phyloP scores from a whole-genome alignment of 2,113 vertebrate genomes.

The Orientallactaga bullata region DNA sequence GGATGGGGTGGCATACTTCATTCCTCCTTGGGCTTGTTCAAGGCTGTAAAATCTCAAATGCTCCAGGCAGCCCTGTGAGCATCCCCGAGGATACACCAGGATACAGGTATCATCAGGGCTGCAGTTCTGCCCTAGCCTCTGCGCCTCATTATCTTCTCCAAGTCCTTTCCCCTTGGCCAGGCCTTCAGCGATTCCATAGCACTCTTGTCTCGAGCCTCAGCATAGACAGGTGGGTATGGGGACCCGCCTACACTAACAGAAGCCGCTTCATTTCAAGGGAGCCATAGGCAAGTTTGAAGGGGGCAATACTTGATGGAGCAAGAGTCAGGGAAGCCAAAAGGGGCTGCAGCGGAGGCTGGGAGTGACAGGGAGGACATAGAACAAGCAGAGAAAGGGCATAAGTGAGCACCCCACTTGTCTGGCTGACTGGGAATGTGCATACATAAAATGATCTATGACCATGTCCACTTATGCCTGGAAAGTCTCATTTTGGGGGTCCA shows the following conservation, averaged over 20 bases:
- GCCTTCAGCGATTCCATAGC: conserved; percentile 31
- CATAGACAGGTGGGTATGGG: not conserved
- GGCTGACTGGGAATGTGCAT: not conserved
- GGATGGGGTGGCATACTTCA: not conserved
- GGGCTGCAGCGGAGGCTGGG: not conserved
- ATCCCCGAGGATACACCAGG: not conserved
- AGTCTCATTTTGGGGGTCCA: not conserved
- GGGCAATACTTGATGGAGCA: not conserved
- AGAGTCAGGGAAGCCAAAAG: not conserved
- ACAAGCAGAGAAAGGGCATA: not conserved
- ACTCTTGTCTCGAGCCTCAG: not conserved
- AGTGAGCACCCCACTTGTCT: not conserved
- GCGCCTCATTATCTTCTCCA: not conserved
- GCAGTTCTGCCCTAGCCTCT: not conserved
- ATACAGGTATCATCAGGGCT: conserved; percentile 1
- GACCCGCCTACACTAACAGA: not conserved
- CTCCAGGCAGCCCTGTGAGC: not conserved
- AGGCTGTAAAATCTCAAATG: not conserved
- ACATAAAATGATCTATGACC: not conserved
- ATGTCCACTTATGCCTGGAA: not conserved
- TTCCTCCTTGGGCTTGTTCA: not conserved
- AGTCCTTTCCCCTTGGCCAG: not conserved
- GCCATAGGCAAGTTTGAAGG: not conserved
- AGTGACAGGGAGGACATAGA: rapidly evolving
- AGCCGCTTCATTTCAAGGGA: not conserved